These are phyloP conservation scores for Leptopilina myrica DNA, from an alignment of 2,888 invertebrate species.

Conservation along the genomic window DNA sequence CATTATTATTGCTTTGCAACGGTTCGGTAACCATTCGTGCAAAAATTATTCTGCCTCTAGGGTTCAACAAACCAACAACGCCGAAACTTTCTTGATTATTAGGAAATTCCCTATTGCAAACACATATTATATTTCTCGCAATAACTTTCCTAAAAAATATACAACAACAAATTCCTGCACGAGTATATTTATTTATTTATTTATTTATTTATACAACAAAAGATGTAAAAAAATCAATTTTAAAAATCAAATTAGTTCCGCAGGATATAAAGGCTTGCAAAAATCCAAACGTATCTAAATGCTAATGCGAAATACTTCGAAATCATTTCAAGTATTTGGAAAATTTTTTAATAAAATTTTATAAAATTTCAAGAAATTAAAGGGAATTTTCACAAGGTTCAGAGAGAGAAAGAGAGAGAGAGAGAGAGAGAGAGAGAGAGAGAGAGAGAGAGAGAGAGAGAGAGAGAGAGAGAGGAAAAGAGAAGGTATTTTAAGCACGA, in stretches of 20 bases:
- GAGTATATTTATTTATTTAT: no score
- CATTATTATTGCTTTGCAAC: constrained; percentile 37
- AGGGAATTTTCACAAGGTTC: neutral
- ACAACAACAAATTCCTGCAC: no score
- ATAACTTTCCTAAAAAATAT: neutral
- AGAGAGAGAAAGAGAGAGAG: no score
- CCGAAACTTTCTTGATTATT: neutral
- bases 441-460: no score
- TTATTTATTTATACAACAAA: no score
- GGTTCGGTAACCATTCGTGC: constrained; percentile 18
- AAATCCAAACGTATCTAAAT: no score
- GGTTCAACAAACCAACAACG: neutral
- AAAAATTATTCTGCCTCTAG: constrained; percentile 10
- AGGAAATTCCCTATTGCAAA: neutral
- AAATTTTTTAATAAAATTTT: neutral
- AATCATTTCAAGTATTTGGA: neutral
- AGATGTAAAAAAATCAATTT: no score
- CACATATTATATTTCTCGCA: neutral
- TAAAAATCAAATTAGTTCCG: no score
- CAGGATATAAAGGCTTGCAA: no score
- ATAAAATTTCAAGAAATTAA: neutral
- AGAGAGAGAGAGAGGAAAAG: no score
- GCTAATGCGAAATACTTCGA: neutral
- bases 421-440: no score
- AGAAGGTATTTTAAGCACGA: neutral